phyloP scores from a whole-genome alignment of 2,113 vertebrate species.

The Stomatorhinus ivindoensis region DNA sequence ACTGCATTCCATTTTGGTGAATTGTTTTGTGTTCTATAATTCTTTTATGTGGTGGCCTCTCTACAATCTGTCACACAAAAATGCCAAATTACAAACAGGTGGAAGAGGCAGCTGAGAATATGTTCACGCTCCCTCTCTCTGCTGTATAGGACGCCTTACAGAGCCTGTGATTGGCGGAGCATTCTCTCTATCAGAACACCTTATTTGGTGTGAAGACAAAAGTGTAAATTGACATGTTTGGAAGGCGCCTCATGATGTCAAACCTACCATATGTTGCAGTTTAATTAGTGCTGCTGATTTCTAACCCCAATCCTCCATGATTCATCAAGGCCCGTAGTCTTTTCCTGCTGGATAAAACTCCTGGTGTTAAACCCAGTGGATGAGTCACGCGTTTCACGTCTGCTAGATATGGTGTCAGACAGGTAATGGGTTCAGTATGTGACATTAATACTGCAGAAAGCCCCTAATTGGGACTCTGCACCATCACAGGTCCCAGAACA shows the following conservation, averaged over 20 bases:
- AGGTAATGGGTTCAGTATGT: neutral
- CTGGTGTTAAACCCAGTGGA: constrained; percentile 9
- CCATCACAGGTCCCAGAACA: neutral
- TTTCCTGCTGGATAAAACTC: neutral
- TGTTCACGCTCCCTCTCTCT: neutral
- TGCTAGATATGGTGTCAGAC: neutral
- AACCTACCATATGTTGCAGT: neutral
- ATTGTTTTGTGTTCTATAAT: neutral
- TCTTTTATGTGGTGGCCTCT: neutral
- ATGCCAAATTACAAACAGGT: neutral
- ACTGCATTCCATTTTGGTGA: neutral
- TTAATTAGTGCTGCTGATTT: neutral
- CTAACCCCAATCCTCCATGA: neutral
- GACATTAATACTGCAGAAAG: neutral
- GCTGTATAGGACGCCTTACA: neutral
- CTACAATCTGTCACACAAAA: neutral
- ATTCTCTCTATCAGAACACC: neutral
- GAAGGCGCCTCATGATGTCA: neutral
- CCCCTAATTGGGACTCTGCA: neutral
- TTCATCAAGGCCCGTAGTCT: neutral
- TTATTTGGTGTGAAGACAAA: neutral
- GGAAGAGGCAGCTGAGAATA: neutral
- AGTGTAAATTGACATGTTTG: neutral
- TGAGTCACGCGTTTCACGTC: neutral
- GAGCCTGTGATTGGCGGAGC: neutral